Conservation (phyloP, 1,140 invertebrate species). For the Ericerus pela region DNA sequence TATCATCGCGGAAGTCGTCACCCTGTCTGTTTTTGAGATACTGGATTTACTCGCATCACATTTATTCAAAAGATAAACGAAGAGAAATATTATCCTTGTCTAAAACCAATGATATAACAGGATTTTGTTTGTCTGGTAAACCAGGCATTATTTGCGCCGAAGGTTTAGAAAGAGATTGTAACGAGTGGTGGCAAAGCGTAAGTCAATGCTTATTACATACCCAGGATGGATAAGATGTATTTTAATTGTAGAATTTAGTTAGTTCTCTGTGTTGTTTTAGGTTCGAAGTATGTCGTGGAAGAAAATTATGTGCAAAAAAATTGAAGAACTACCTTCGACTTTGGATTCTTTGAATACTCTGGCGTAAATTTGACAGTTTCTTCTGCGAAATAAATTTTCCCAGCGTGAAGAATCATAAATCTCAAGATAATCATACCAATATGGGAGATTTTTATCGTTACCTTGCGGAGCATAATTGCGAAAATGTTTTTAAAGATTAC, state of each 20-base stretch:
- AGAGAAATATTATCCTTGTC: slow-evolving; percentile 55
- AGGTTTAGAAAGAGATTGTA: slow-evolving; percentile 45
- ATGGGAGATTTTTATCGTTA: slow-evolving; percentile 57
- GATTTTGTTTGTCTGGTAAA: slow-evolving; percentile 68
- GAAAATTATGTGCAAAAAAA: slow-evolving; percentile 35
- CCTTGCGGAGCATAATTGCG: slow-evolving; percentile 44
- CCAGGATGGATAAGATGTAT: not conserved
- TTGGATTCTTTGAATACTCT: not conserved
- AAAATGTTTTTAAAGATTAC: slow-evolving; percentile 55
- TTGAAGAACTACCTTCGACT: slow-evolving; percentile 27
- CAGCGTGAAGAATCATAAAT: slow-evolving; percentile 33
- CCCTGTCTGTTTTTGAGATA: slow-evolving; percentile 41
- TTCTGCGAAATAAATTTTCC: slow-evolving; percentile 59
- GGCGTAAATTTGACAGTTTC: slow-evolving; percentile 44
- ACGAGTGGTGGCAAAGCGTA: slow-evolving; percentile 54
- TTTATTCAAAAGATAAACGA: slow-evolving; percentile 72
- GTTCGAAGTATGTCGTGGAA: slow-evolving; percentile 41
- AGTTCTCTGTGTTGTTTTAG: slow-evolving; percentile 28
- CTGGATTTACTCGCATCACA: slow-evolving; percentile 84
- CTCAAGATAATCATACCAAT: slow-evolving; percentile 47
- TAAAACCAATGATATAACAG: slow-evolving; percentile 49
- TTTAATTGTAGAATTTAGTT: not conserved
- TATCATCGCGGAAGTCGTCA: slow-evolving; percentile 15
- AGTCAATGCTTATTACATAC: slow-evolving; percentile 21
- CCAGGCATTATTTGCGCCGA: slow-evolving; percentile 68